Percentiles rank a stretch among this genome's conserved stretches.
Evolutionary conservation across 2,113 vertebrate species (phyloP).

Genomic region (Xyrauchen texanus): DNA sequence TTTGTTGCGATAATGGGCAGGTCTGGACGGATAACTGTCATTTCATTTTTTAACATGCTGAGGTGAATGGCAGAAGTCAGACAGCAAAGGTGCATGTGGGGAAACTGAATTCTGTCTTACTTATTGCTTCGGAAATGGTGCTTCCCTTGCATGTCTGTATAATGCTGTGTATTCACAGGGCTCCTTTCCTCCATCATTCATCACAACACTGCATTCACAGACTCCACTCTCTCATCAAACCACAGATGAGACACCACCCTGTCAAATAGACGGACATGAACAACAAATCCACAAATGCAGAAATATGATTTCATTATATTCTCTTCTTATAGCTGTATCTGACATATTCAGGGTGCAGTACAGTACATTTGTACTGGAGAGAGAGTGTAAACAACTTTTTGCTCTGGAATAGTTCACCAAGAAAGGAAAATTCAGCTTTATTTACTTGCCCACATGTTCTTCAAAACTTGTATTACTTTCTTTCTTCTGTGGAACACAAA

Average conservation of each 20-base stretch:
- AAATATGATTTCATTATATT: neutral
- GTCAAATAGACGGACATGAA: neutral
- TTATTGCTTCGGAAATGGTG: constrained; percentile 65
- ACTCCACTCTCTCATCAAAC: neutral
- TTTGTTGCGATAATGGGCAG: constrained; percentile 17
- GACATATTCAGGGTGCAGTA: neutral
- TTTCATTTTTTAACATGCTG: neutral
- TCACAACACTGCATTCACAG: constrained; percentile 42
- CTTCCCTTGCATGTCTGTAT: constrained; percentile 58
- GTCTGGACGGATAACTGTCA: neutral
- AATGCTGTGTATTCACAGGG: constrained; percentile 54
- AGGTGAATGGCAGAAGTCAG: no score
- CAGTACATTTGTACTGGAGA: no score
- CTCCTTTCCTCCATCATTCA: constrained; percentile 51
- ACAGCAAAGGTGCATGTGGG: constrained; percentile 35
- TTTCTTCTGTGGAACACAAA: no score
- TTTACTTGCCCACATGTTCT: no score
- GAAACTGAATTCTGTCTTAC: constrained; percentile 66
- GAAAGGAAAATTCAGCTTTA: no score
- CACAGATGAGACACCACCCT: neutral
- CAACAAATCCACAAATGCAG: neutral
- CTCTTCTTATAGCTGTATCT: neutral
- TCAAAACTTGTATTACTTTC: no score
- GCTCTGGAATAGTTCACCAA: no score
- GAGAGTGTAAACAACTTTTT: no score